Base-by-base conservation (phyloP, 2,797 vertebrate genomes). In the Scarus forsteni region DNA sequence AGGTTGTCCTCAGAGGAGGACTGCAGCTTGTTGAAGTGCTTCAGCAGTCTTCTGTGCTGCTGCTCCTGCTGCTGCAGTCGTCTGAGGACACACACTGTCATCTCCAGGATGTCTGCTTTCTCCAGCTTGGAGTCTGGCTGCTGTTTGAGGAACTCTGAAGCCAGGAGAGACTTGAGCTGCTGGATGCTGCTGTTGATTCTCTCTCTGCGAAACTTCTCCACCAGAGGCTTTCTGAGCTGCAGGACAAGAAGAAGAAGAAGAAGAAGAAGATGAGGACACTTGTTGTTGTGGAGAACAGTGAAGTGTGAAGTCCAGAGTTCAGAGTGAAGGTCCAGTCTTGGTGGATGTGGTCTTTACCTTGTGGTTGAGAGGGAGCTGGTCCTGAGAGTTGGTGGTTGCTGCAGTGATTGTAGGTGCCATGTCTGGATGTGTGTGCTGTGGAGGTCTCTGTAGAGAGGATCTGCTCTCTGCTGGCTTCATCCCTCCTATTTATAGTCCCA, bases 41-140 rank as follows among this genome's bases (percentile, higher is more conserved):
- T 76, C 77, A 88, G 53, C 49, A 80, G 65, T 83, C 63, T 80
- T 71, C 7, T 46, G 0, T 27, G 14, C 15, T n/a, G 45, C 15
- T 56, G 63, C 8, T 59, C 12, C 35, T 81, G 66, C 72, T 74
- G 72, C 48, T 54, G 75, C 52, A 66, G 82, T 84, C 83, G 73
- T 69, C 76, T 87, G 59, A 92, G 74, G 40, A 91, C 85, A 82
- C 85, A 93, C 61, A 93, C 93, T 0, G 93, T 92, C 93, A 93
- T 94, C 79, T 95, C 92, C 78, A 93, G 85, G 66, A 93, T 91
- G 73, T 92, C 93, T 0, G 92, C 93, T 89, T 94, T 94, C 80
- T 94, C 92, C 75, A 94, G 89, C 84, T 95, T 94, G 65, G 92
- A 91, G 60, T 94, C 92, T 74, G 92, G 90, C 74, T 93, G 89